Evolutionary conservation across 1,140 invertebrate genomes (phyloP), one percentile per base, ranked within the genome.

Genomic region (Ephestia elutella): DNA sequence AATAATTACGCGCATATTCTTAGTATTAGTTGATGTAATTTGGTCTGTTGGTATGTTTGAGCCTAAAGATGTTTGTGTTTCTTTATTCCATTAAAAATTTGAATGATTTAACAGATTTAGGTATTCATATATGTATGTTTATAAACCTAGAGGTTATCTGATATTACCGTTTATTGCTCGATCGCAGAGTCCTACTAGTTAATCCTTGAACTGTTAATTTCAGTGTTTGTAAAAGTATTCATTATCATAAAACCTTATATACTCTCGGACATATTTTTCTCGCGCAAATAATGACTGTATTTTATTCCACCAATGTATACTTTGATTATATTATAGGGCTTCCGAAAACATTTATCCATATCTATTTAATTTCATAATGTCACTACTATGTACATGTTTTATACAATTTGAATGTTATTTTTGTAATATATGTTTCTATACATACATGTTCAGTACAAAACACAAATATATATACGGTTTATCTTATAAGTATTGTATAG

Each of bases 391-490:
- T 32, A 10, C n/a, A 44, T 44, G n/a, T 44, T 5, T 15, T 15
- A 44, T 51, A 51, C 25, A 54, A 25, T 21, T 7, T 15, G 38
- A 15, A 44, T 17, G 5, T 44, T 44, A 44, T 44, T 44, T 44
- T 44, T 44, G 38, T 44, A 8, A 38, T 38, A 44, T 44, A 17
- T 44, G 4, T 44, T 44, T 44, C 13, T 15, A 44, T 30, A 8
- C 53, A 53, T 38, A 58, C 49, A 58, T 53, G 15, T 58, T 58
- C 48, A 58, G 57, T 58, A 58, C 57, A 58, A 58, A 57, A 50
- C 18, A 25, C n/a, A 38, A 55, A 10, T 38, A 54, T 54, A n/a
- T 28, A 32, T 28, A 11, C 15, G 18, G 11, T 35, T 38, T 55
- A 49, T 35, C n/a, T n/a, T 35, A 44, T 17, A 44, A 44, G 38